Conservation (phyloP, 2,797 vertebrate genomes). For the Dendrocincla tyrannina region DNA sequence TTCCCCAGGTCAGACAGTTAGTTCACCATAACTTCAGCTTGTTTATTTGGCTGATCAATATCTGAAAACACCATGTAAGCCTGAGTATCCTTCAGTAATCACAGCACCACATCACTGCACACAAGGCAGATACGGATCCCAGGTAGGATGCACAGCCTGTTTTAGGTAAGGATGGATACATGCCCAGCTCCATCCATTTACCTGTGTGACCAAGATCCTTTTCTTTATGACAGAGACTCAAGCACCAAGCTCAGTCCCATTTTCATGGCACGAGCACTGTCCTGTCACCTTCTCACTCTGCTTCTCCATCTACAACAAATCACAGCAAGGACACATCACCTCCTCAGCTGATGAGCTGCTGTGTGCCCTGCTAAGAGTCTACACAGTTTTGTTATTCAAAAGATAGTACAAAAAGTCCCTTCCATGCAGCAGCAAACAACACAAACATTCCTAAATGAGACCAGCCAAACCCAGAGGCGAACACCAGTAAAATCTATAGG, state of each 20-base stretch:
- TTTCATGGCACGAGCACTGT: background rate
- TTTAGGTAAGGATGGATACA: background rate
- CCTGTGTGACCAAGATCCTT: background rate
- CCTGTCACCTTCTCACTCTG: background rate
- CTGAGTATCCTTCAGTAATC: background rate
- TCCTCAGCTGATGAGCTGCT: background rate
- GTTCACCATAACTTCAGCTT: background rate
- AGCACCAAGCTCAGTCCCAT: background rate
- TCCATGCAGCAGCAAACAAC: background rate
- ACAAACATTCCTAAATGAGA: constrained; percentile 42
- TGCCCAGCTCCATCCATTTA: background rate
- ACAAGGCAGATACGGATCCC: rapidly evolving
- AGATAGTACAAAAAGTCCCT: background rate
- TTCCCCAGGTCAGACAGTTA: background rate
- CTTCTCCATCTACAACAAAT: background rate
- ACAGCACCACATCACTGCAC: background rate
- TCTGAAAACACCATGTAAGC: background rate
- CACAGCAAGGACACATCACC: rapidly evolving
- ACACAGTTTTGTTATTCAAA: background rate
- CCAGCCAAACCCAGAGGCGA: constrained; percentile 39
- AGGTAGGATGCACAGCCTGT: background rate
- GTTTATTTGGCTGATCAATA: background rate
- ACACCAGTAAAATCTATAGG: background rate
- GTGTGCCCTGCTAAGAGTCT: background rate
- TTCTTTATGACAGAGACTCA: background rate